Conservation (phyloP, 35 echinoderm and acorn worm genomes). For the Strongylocentrotus purpuratus region DNA sequence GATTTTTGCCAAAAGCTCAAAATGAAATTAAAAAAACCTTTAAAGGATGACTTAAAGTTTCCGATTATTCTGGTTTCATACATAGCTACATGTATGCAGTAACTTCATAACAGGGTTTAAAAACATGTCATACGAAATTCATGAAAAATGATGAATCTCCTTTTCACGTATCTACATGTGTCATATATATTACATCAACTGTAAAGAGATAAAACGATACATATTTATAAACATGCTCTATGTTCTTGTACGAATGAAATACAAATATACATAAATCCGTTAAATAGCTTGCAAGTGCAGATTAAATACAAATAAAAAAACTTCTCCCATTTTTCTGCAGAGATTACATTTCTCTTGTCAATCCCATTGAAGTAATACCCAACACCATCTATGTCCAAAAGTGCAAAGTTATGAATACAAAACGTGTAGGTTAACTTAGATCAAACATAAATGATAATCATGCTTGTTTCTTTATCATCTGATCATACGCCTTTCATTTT, state of each 20-base stretch:
- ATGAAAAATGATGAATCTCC: background rate
- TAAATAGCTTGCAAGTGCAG: background rate
- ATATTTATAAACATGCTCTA: conserved; percentile 19
- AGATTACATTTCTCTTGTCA: background rate
- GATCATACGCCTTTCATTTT: no score
- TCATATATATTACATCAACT: background rate
- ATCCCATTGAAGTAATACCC: background rate
- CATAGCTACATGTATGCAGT: background rate
- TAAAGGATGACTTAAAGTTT: no score
- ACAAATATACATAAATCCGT: conserved; percentile 42
- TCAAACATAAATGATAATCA: background rate
- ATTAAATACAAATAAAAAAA: conserved; percentile 16
- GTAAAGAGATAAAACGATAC: conserved; percentile 14
- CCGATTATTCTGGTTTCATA: background rate
- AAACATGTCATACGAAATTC: background rate
- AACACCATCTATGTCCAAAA: background rate
- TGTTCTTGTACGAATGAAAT: background rate
- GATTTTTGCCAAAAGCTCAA: no score
- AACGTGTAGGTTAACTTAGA: background rate
- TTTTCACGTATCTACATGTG: background rate
- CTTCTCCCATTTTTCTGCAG: background rate
- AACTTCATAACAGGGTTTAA: background rate
- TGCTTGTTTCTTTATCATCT: no score
- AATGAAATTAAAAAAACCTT: no score
- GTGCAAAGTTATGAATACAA: background rate